These are phyloP conservation scores for Smittia sp. DNA, from an alignment of 2,888 invertebrate species.

Conservation along the genomic window DNA sequence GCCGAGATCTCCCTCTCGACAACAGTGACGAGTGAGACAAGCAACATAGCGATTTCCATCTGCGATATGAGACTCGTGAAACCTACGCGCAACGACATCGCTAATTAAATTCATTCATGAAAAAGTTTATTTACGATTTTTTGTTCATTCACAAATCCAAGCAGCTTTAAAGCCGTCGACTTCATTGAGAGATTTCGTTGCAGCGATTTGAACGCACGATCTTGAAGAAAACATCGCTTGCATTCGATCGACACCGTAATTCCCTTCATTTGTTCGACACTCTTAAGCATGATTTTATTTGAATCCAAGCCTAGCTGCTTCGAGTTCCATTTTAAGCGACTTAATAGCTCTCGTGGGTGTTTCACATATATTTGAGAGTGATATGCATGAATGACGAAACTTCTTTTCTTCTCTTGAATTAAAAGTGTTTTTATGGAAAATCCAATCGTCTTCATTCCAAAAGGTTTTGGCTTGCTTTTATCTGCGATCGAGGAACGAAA, in stretches of 20 bases:
- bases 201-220: neutral
- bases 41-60: conserved; percentile 2
- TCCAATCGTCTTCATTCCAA: neutral
- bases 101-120: conserved; percentile 37
- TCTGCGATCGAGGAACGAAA: too few relatives aligned
- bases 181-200: conserved; percentile 2
- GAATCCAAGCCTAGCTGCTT: neutral
- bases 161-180: neutral
- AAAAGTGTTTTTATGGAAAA: conserved; percentile 1
- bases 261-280: conserved; percentile 11
- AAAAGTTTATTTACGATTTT: neutral
- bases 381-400: neutral
- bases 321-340: neutral
- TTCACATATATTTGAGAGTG: conserved; percentile 4
- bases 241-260: neutral
- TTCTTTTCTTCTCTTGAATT: neutral
- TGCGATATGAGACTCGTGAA: neutral
- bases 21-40: neutral
- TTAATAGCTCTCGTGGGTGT: conserved; percentile 4
- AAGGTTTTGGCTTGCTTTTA: too few relatives aligned
- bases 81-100: conserved; percentile 21
- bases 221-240: neutral
- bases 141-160: neutral
- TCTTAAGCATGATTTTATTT: neutral
- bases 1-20: neutral